Percentiles rank a stretch among this genome's conserved stretches.
These are phyloP conservation scores for cat (Felis catus) DNA, from an alignment of 2,113 vertebrate genomes.

Conservation along the genomic window DNA sequence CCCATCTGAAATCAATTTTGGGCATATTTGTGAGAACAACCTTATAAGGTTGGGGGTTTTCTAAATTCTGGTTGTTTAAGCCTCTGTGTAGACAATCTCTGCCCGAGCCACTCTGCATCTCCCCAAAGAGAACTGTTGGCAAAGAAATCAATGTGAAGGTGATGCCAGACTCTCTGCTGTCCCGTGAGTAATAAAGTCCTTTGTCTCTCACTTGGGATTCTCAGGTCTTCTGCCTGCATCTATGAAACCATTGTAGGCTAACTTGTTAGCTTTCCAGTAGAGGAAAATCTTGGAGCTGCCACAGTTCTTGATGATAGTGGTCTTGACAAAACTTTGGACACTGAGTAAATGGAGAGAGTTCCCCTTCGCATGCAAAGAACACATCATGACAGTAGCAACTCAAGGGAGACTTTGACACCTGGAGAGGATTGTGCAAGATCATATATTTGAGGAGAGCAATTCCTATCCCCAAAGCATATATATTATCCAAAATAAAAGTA, in stretches of 20 bases:
- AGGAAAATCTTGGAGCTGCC: neutral
- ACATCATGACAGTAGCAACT: no score
- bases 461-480: neutral
- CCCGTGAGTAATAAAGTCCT: neutral
- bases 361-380: neutral
- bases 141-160: neutral
- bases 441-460: neutral
- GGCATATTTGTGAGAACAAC: neutral
- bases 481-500: neutral
- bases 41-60: neutral
- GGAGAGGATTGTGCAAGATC: neutral
- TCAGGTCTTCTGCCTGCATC: no score
- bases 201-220: neutral
- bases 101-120: rapidly evolving
- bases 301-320: neutral
- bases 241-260: neutral
- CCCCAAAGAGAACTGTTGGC: neutral
- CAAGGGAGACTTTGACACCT: neutral
- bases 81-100: neutral
- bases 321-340: neutral
- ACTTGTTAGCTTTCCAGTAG: neutral
- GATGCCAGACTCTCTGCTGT: neutral
- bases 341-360: neutral
- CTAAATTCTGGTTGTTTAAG: neutral
- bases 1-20: neutral